Base-by-base conservation (phyloP, 2,113 vertebrate genomes). In the Dolichallabes microphthalmus region DNA sequence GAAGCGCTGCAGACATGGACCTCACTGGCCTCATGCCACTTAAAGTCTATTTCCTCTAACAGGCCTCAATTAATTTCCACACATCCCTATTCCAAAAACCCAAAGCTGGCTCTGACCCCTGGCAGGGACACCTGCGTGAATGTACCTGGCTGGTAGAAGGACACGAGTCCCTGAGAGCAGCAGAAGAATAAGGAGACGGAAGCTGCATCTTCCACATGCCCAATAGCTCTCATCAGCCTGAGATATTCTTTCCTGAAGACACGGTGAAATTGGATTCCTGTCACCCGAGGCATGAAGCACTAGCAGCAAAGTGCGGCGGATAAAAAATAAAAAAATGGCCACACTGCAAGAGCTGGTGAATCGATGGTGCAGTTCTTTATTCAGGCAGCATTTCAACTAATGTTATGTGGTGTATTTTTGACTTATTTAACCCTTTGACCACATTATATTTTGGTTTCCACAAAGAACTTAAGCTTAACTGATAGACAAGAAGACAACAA, bases 211-310 rank as follows among this genome's bases (percentile, higher is more conserved):
- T 39, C 53, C 20, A 84, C 58, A 53, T 79, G 66, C 60, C 82
- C 82, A 58, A 63, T 79, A 50, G 71, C 74, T 83, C 89, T 81
- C 69, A 50, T 86, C 88, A 85, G 58, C 83, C 80, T 68, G 61
- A 86, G 53, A 78, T 81, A 84, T 79, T 71, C 77, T 82, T 76
- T 84, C 80, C 77, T 25, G 61, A 60, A 86, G 87, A 79, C 78
- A 50, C 27, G 73, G 64, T 66, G 86, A 86, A 88, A 88, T 82
- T 84, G 86, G 86, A 84, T 88, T 88, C 84, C 86, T 84, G 86
- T 86, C 86, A 88, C 88, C 84, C 20, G 73, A 22, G 75, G 83
- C 84, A 75, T 82, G 60, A 87, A 75, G 75, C 73, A 87, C 77
- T 76, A 82, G 69, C 52, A 60, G 87, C 80, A 80, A 71, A 74